A percentile compares a stretch with the other conserved stretches of the same genome.
Evolutionary conservation across 2,888 invertebrate genomes (phyloP).

Genomic region (Sphaeridia pumilis): DNA sequence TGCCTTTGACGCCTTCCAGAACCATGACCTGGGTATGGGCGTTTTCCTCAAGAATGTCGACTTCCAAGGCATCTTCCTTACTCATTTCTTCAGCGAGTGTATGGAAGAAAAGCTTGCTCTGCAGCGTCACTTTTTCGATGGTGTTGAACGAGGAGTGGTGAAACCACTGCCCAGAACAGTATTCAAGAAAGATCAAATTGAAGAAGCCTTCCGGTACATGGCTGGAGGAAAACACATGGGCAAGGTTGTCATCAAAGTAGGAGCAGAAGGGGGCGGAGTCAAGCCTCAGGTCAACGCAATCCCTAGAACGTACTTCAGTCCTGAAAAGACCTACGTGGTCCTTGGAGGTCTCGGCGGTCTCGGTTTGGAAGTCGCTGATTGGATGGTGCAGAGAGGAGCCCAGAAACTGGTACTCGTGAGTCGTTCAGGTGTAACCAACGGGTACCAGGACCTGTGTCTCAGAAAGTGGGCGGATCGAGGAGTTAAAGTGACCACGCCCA

Average conservation of each 20-base stretch:
- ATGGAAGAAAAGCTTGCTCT: conserved; percentile 52
- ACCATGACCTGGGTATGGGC: conserved; percentile 64
- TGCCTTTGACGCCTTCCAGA: conserved; percentile 13
- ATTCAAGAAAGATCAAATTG: conserved; percentile 54
- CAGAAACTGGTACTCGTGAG: conserved; percentile 13
- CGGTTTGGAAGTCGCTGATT: conserved; percentile 17
- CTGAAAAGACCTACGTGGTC: conserved; percentile 44
- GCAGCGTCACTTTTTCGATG: conserved; percentile 51
- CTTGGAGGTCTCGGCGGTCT: conserved; percentile 43
- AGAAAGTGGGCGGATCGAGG: conserved; percentile 9
- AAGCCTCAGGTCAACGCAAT: conserved; percentile 40
- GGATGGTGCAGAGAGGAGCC: conserved; percentile 14
- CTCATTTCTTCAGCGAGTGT: conserved; percentile 68
- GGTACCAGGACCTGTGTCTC: conserved; percentile 14
- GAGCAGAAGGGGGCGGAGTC: conserved; percentile 38
- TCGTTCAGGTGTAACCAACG: conserved; percentile 15
- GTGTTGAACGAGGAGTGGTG: conserved; percentile 54
- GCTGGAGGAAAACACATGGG: conserved; percentile 70
- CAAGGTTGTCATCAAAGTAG: conserved; percentile 51
- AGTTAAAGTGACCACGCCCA: neutral
- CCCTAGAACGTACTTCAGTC: conserved; percentile 47
- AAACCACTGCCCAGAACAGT: conserved; percentile 55
- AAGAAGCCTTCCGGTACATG: conserved; percentile 60
- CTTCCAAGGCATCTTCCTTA: conserved; percentile 91
- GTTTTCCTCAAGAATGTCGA: conserved; percentile 88